A percentile compares a stretch with the other conserved stretches of the same genome.
phyloP scores from a whole-genome alignment of 2,113 vertebrate species.

The Phodopus roborovskii region DNA sequence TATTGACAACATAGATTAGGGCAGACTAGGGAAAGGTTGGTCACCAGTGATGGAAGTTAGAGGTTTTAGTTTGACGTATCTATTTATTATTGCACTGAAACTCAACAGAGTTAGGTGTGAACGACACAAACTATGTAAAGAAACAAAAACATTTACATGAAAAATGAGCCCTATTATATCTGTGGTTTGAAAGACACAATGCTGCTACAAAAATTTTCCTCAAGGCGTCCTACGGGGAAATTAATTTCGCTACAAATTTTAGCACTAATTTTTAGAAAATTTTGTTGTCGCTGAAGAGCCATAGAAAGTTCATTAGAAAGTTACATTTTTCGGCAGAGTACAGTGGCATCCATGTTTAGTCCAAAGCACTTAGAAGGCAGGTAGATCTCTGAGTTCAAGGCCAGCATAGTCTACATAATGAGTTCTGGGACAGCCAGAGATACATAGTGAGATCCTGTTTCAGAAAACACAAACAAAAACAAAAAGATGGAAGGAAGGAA shows the following conservation, averaged over 20 bases:
- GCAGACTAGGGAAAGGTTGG: neutral
- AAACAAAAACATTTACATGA: neutral
- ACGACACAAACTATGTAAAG: neutral
- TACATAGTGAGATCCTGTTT: neutral
- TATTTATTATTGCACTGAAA: neutral
- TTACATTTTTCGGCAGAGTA: neutral
- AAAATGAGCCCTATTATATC: neutral
- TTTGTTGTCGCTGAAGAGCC: neutral
- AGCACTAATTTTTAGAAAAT: neutral
- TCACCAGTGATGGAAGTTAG: neutral
- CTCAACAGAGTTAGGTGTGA: neutral
- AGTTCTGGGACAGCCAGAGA: neutral
- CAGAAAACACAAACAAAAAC: neutral
- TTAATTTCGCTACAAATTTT: neutral
- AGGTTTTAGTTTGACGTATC: neutral
- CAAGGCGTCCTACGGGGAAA: neutral
- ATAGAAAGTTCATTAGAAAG: no score
- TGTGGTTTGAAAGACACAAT: neutral
- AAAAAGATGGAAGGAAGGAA: accelerated
- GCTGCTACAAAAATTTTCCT: neutral
- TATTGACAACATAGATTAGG: neutral
- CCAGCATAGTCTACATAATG: neutral
- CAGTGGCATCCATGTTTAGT: no score
- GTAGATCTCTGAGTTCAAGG: neutral
- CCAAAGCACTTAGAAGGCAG: neutral